Conservation (phyloP, 35 echinoderm and acorn worm species). For the Chiridota heheva region DNA sequence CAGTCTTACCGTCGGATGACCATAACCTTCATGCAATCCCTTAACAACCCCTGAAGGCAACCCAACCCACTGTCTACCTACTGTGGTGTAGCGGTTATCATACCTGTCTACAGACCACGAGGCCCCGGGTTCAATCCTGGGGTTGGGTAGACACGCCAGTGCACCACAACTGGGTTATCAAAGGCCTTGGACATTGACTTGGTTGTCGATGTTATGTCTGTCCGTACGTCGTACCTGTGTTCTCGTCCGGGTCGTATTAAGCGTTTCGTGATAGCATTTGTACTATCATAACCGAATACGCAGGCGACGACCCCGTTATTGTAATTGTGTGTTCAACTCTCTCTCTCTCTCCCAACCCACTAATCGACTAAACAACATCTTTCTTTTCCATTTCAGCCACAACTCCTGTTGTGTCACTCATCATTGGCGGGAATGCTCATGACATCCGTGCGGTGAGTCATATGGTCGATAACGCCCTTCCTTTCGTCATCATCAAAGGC, state of each 20-base stretch:
- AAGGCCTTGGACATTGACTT: background rate
- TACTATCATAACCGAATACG: background rate
- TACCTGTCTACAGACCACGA: too few species aligned
- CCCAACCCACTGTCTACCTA: too few species aligned
- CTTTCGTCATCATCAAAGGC: constrained; percentile 16
- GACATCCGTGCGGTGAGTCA: constrained; percentile 15
- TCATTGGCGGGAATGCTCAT: constrained; percentile 10
- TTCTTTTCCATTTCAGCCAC: too few species aligned
- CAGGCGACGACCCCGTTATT: background rate
- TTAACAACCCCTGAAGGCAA: too few species aligned
- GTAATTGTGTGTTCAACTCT: background rate
- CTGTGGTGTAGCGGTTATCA: too few species aligned
- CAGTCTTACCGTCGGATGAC: too few species aligned
- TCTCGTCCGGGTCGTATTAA: background rate
- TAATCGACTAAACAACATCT: too few species aligned
- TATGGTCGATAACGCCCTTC: background rate
- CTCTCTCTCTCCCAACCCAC: too few species aligned
- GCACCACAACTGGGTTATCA: background rate
- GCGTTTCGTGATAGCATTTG: background rate
- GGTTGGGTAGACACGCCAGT: too few species aligned
- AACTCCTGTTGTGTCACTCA: constrained; percentile 20
- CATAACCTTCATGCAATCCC: too few species aligned
- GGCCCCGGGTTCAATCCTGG: too few species aligned
- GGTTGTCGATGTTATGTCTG: background rate
- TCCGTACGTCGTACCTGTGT: background rate